Base-by-base conservation (phyloP, 2,888 invertebrate species). In the Microctonus aethiopoides region DNA sequence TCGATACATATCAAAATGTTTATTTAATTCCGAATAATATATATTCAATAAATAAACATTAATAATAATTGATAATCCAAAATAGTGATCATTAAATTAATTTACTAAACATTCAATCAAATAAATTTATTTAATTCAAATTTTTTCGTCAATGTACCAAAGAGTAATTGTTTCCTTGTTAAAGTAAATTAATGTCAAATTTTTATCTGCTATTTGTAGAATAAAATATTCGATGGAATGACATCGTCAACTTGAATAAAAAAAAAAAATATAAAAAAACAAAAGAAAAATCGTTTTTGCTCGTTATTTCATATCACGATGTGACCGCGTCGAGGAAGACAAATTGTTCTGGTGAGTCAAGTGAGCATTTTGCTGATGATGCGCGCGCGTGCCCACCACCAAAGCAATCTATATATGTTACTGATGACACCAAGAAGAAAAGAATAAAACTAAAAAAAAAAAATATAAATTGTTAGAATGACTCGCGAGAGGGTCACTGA, bases 281-380 rank as follows among this genome's bases (percentile, higher is more conserved):
- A 26, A 39, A 56, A 41, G 54, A 61, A 60, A 70, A 65, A 51
- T 20, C 26, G 36, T 20, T 67, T 61, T 54, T 22, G 29, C 60
- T 57, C 68, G 60, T 70, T 66, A 56, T 54, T 39, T 57, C 51
- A 41, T 66, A 66, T 65, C 70, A 70, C 65, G 59, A 60, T 65
- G 65, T 70, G 65, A 52, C 60, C 39, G 29, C 52, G 69, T 70
- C 67, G 71, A 69, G 69, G 67, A 70, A 75, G 74, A 76, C 71
- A 76, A 76, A 76, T 76, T 71, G 75, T 72, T 76, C 72, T 39
- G 61, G 63, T 72, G 71, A 76, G 68, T 75, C 70, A 64, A 74
- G 57, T 41, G 46, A 66, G 67, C 59, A 67, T 60, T 22, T 24
- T 61, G 54, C 46, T 39, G 60, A 60, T 34, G 24, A 20, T 20